Base-by-base conservation (phyloP, 2,888 invertebrate genomes). In the Diachrysia chrysitis region DNA sequence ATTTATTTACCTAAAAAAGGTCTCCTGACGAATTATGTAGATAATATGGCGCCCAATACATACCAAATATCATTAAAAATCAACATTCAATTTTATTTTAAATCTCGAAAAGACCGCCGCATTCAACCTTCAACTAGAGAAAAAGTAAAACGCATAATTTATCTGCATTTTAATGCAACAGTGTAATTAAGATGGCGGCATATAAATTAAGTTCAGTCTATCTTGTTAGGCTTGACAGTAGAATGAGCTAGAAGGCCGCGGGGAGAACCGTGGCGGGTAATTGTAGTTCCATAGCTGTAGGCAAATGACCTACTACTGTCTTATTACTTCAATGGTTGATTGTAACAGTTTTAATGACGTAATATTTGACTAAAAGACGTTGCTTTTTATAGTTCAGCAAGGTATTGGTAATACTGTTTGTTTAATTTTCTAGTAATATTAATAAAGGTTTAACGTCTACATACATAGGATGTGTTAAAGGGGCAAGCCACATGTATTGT, bases 171-270 rank as follows among this genome's bases (percentile, higher is more conserved):
- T 48, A 71, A 73, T 70, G 70, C 48, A 54, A 42, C 37, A 58
- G 32, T 23, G 48, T 72, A 71, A 80, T 74, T 76, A 72, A 69
- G 76, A 78, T 69, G 79, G 76, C 71, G 63, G 73, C 66, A 69
- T 59, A 78, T 72, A 80, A 83, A 82, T 80, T 78, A 81, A 81
- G 79, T 83, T 76, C 80, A 71, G 76, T 74, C 66, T 68, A 65
- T 66, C 48, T 68, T 71, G 51, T 70, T 67, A 68, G 54, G 62
- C 67, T 57, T 64, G 81, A 68, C 81, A 76, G 79, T 79, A 80
- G 84, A 87, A 83, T 85, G 83, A 84, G 79, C 82, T 83, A 83
- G 81, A 76, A 53, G 69, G 82, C 78, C 78, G 73, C 78, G 58
- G 78, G 83, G 76, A 77, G 79, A 81, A 78, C 42, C 42, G 32